phyloP scores from a whole-genome alignment of 2,797 vertebrate species.

The Falco columbarius region DNA sequence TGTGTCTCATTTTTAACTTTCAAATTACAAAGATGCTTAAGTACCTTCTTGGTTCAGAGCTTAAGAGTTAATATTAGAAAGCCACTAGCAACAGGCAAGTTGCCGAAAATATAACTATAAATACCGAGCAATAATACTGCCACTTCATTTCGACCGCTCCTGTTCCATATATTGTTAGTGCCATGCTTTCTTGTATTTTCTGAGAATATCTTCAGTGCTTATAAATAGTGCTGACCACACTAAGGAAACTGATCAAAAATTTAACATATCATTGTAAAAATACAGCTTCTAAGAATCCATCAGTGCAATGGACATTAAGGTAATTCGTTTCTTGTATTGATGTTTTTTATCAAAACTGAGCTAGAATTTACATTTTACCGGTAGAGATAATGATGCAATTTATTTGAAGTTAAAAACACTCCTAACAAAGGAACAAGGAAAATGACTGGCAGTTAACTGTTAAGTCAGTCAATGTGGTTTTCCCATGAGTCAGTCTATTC shows the following conservation, averaged over 20 bases:
- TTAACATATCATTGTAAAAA: slow-evolving; percentile 7
- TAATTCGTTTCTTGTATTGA: slow-evolving; percentile 25
- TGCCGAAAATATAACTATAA: background rate
- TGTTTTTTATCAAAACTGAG: slow-evolving; percentile 6
- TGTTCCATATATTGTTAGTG: background rate
- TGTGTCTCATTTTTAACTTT: background rate
- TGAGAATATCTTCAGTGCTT: slow-evolving; percentile 26
- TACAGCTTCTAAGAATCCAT: background rate
- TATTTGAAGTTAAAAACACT: slow-evolving; percentile 26
- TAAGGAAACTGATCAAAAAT: slow-evolving; percentile 59
- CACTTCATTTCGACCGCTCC: background rate
- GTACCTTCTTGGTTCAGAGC: background rate
- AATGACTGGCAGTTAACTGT: slow-evolving; percentile 22
- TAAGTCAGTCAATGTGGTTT: slow-evolving; percentile 26
- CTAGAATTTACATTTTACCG: slow-evolving; percentile 22
- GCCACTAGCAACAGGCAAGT: background rate
- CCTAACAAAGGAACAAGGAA: background rate
- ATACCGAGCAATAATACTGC: background rate
- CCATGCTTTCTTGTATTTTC: slow-evolving; percentile 10
- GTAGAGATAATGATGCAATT: slow-evolving; percentile 15
- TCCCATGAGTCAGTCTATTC: slow-evolving; percentile 14
- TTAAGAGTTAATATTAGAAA: background rate
- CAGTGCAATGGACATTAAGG: slow-evolving; percentile 2
- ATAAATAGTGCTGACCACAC: slow-evolving; percentile 51
- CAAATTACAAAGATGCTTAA: background rate